A percentile compares a stretch with the other conserved stretches of the same genome.
phyloP scores from a whole-genome alignment of 2,888 invertebrate genomes.

The Tinea pellionella region DNA sequence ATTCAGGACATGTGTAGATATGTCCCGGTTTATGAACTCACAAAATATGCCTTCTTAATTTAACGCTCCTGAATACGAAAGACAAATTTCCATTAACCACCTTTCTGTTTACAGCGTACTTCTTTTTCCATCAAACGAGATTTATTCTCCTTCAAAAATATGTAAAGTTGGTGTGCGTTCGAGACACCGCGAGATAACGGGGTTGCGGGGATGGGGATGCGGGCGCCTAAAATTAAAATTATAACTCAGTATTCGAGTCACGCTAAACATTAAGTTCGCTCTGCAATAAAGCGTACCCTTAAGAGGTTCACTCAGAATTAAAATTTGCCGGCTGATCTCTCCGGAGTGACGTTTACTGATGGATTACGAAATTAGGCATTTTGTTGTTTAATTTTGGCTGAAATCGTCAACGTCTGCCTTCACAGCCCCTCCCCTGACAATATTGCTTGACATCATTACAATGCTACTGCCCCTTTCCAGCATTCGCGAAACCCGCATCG shows the following conservation, averaged over 20 bases:
- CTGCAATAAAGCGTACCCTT: slow-evolving; percentile 61
- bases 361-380: slow-evolving; percentile 51
- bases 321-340: slow-evolving; percentile 65
- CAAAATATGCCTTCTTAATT: slow-evolving; percentile 26
- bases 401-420: slow-evolving; percentile 16
- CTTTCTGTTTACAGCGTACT: slow-evolving; percentile 50
- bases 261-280: slow-evolving; percentile 64
- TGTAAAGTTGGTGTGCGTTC: slow-evolving; percentile 45
- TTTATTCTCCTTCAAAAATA: slow-evolving; percentile 59
- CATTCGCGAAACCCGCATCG: background rate
- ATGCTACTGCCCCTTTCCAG: background rate
- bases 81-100: slow-evolving; percentile 53
- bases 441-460: background rate
- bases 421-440: background rate
- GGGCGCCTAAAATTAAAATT: slow-evolving; percentile 61
- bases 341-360: slow-evolving; percentile 50
- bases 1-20: background rate
- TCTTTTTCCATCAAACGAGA: slow-evolving; percentile 61
- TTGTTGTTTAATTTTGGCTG: slow-evolving; percentile 21
- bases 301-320: slow-evolving; percentile 50
- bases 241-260: slow-evolving; percentile 65
- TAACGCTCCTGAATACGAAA: slow-evolving; percentile 46
- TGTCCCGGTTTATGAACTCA: slow-evolving; percentile 1
- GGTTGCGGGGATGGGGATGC: slow-evolving; percentile 26
- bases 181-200: slow-evolving; percentile 39